Evolutionary conservation across 2,113 vertebrate genomes (phyloP), one percentile per base, ranked within the genome.

Genomic region (Galemys pyrenaicus): DNA sequence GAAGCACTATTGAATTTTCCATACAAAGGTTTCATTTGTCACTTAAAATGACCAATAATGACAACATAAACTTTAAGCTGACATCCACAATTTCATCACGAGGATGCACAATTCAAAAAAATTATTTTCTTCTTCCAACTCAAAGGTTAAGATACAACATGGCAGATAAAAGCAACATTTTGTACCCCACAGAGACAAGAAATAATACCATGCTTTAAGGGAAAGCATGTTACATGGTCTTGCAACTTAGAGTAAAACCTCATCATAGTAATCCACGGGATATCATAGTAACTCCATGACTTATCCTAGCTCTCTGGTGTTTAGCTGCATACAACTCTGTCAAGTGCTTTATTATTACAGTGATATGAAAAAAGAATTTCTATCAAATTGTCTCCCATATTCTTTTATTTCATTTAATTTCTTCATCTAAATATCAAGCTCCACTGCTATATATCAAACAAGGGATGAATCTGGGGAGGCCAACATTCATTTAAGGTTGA

Each of bases 21-120:
- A 19, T 35, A 73, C 65, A 81, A 91, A 91, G 0, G 9, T 93
- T 92, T 58, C 54, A 60, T 92, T 84, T 87, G 49, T 88, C 74
- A 89, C 56, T 65, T 75, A 94, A 93, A 85, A 11, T 44, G 35
- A 30, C 24, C n/a, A 78, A 12, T 73, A 88, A 89, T 64, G 26
- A 44, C 39, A 88, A 39, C 30, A 91, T 73, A 54, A 71, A 82
- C 32, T 79, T 94, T 12, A 71, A 4, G 17, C 56, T 70, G 35
- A 91, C 5, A 56, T 64, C 5, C n/a, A 56, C 37, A 44, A 32
- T 91, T 86, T 80, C 56, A 74, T 80, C 74, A 87, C 54, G n/a
- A 92, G 37, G 46, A 74, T 67, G 15, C 3, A 79, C 58, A 94
- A 26, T 54, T 80, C 85, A 75, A 92, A 77, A 24, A 82, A 13